These are phyloP conservation scores for Sesamia inferens DNA, from an alignment of 2,888 invertebrate genomes.

Conservation along the genomic window DNA sequence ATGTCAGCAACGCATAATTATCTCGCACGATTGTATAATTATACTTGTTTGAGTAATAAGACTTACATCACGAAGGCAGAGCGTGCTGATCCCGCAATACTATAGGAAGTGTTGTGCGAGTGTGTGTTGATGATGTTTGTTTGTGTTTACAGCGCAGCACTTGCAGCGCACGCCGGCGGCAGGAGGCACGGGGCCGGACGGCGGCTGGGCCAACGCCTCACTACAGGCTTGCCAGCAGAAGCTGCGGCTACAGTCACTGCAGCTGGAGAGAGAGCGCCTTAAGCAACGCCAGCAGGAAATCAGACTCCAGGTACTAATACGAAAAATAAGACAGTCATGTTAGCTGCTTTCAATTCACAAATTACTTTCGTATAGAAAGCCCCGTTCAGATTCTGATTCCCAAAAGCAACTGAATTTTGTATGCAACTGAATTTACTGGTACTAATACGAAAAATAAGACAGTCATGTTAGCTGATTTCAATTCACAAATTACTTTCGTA, in stretches of 20 bases:
- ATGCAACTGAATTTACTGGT: too few species aligned
- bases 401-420: too few species aligned
- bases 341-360: neutral
- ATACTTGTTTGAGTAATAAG: constrained; percentile 35
- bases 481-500: neutral
- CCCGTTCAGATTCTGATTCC: neutral
- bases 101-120: constrained; percentile 16
- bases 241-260: constrained; percentile 94
- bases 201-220: constrained; percentile 90
- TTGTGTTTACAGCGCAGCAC: constrained; percentile 88
- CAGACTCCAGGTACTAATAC: constrained; percentile 92
- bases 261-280: constrained; percentile 96
- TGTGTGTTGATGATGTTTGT: constrained; percentile 30
- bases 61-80: constrained; percentile 20
- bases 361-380: neutral
- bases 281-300: constrained; percentile 97
- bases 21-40: constrained; percentile 34
- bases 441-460: constrained; percentile 41
- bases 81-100: constrained; percentile 7
- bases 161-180: constrained; percentile 90
- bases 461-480: neutral
- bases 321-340: neutral
- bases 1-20: constrained; percentile 52
- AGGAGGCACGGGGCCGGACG: constrained; percentile 89
- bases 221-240: constrained; percentile 93